Conservation (phyloP, 1,140 invertebrate species). For the Metaphire vulgaris region DNA sequence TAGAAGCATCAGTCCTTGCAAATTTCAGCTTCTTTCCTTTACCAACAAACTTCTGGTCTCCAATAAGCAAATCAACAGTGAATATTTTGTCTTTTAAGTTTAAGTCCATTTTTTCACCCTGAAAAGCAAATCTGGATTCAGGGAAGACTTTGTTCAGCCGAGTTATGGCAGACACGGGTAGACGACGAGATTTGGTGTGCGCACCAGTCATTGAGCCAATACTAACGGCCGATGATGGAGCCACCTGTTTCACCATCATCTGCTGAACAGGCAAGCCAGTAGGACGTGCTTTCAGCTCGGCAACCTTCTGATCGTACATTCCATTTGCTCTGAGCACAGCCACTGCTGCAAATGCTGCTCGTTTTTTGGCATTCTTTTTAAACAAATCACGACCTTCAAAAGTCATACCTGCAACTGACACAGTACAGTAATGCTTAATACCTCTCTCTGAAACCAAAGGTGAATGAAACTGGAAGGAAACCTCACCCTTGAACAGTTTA, state of each 20-base stretch:
- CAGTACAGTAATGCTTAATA: not conserved
- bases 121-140: not conserved
- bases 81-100: too few relatives aligned
- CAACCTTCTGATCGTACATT: not conserved
- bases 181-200: too few relatives aligned
- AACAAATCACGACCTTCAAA: not conserved
- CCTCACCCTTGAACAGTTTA: not conserved
- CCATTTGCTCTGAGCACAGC: not conserved
- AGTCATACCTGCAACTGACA: not conserved
- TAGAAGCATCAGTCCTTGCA: too few relatives aligned
- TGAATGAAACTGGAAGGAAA: not conserved
- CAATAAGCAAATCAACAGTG: too few relatives aligned
- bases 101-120: not conserved
- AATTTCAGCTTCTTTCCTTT: not conserved
- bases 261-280: not conserved
- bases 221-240: too few relatives aligned
- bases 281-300: not conserved
- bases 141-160: not conserved
- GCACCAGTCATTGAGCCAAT: too few relatives aligned
- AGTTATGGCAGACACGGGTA: too few relatives aligned
- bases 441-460: not conserved
- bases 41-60: too few relatives aligned
- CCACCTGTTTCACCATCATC: not conserved
- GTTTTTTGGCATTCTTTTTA: not conserved
- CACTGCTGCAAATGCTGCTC: not conserved